Evolutionary conservation across 2,113 vertebrate genomes (phyloP).

Genomic region (Stomatorhinus ivindoensis): DNA sequence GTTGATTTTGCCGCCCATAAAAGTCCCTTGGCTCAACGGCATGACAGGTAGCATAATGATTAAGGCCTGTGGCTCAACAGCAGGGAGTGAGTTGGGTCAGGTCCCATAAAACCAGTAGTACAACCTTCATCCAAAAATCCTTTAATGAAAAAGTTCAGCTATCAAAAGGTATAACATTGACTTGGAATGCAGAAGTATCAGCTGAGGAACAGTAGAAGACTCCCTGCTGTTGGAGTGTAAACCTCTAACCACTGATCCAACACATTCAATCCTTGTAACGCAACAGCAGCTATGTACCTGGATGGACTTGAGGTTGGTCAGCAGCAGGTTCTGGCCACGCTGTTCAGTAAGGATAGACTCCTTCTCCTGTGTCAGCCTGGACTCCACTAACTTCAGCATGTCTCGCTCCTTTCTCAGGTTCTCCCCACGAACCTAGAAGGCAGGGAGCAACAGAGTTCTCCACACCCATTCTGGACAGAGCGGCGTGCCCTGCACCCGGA

Average conservation of each 20-base stretch:
- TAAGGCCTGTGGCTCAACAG: neutral
- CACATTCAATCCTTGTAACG: neutral
- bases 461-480: neutral
- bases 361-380: conserved; percentile 75
- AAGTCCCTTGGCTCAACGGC: neutral
- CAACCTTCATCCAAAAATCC: neutral
- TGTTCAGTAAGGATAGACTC: conserved; percentile 81
- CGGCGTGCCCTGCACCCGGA: neutral
- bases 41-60: neutral
- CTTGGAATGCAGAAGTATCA: neutral
- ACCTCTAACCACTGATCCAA: neutral
- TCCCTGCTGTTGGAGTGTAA: neutral
- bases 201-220: neutral
- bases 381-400: conserved; percentile 79
- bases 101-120: neutral
- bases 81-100: neutral
- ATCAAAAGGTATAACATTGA: neutral
- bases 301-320: conserved; percentile 85
- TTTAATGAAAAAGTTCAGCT: neutral
- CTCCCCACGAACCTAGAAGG: conserved; percentile 69
- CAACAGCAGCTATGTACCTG: conserved; percentile 62
- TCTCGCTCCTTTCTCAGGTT: conserved; percentile 90
- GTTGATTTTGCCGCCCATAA: neutral
- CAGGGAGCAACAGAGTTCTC: neutral
- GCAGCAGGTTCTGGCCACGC: conserved; percentile 82